Evolutionary conservation across 2,888 invertebrate genomes (phyloP).

Genomic region (Microdon myrmicae): DNA sequence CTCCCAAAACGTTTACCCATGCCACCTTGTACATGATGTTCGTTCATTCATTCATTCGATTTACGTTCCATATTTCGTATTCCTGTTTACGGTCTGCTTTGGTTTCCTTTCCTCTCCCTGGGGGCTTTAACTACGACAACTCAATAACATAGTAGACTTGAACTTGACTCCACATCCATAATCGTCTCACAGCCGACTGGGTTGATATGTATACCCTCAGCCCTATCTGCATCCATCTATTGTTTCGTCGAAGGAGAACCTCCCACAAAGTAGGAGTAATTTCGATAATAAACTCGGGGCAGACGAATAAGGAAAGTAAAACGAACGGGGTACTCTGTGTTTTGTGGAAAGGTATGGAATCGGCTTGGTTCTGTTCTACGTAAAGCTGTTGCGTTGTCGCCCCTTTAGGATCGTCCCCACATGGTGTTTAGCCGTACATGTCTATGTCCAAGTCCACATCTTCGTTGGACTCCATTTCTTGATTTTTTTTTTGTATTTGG

Average conservation of each 20-base stretch:
- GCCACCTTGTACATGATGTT: conserved; percentile 11
- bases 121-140: conserved; percentile 30
- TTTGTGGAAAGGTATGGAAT: conserved; percentile 2
- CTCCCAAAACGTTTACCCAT: conserved; percentile 9
- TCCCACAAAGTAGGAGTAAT: conserved; percentile 43
- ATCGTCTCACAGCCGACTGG: conserved; percentile 26
- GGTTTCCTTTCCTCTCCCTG: conserved; percentile 20
- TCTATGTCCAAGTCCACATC: conserved; percentile 40
- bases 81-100: conserved; percentile 42
- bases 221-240: conserved; percentile 34
- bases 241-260: conserved; percentile 36
- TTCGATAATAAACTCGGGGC: conserved; percentile 31
- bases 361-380: conserved; percentile 17
- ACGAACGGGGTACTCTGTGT: conserved; percentile 2
- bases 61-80: conserved; percentile 49
- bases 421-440: conserved; percentile 18
- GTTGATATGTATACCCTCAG: no score
- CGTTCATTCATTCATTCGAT: conserved; percentile 48
- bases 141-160: conserved; percentile 48
- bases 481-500: conserved; percentile 47
- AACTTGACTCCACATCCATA: conserved; percentile 49
- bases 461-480: no score
- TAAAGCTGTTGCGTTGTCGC: not conserved
- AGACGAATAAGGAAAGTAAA: conserved; percentile 1
- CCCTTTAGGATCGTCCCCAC: conserved; percentile 32